Conservation (phyloP, 2,797 vertebrate genomes). For the Nothura maculosa region DNA sequence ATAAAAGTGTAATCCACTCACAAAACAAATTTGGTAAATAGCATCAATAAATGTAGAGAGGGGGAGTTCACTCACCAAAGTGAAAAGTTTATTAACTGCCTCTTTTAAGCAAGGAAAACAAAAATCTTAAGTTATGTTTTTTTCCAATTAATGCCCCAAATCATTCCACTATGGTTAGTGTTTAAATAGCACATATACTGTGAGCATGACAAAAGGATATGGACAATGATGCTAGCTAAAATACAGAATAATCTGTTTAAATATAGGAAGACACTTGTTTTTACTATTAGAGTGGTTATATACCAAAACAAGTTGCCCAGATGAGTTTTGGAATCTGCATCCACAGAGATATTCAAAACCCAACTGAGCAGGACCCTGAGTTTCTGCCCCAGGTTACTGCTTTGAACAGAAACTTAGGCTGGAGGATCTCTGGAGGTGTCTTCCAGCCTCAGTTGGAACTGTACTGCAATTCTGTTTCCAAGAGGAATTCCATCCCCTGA, state of each 20-base stretch:
- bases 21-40: background rate
- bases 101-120: background rate
- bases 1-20: background rate
- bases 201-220: background rate
- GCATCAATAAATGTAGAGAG: background rate
- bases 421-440: background rate
- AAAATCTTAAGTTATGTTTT: background rate
- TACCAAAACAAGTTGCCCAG: background rate
- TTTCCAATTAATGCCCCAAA: background rate
- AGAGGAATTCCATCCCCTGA: background rate
- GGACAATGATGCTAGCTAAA: background rate
- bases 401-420: background rate
- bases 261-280: background rate
- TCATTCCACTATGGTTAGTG: background rate
- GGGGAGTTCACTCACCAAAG: background rate
- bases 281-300: background rate
- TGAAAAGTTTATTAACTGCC: background rate
- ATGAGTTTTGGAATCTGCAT: background rate
- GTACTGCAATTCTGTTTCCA: background rate
- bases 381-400: background rate
- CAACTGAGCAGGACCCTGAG: background rate
- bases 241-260: background rate
- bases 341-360: background rate
- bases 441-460: background rate
- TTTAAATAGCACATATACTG: background rate